A percentile compares a stretch with the other conserved stretches of the same genome.
Conservation (phyloP, 2,113 vertebrate species). For the Microcebus lehilahytsara region DNA sequence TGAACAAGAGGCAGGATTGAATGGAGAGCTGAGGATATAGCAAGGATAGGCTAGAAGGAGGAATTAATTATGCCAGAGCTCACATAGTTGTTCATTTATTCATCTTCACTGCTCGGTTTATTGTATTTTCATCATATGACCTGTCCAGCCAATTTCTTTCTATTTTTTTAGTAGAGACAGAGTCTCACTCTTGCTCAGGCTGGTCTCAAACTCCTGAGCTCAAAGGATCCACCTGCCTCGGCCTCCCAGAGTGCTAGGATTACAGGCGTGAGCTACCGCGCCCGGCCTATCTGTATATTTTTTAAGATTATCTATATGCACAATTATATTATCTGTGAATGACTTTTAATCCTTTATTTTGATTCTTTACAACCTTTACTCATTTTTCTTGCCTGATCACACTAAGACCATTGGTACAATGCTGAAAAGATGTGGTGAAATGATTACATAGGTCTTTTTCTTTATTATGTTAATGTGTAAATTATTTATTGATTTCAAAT, state of each 20-base stretch:
- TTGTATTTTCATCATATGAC: background rate
- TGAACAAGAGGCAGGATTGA: background rate
- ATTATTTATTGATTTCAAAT: background rate
- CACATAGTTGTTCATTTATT: background rate
- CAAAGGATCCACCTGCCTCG: too few relatives aligned
- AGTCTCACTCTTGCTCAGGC: too few relatives aligned
- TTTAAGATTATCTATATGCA: background rate
- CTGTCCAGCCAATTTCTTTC: too few relatives aligned
- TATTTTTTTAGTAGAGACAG: too few relatives aligned
- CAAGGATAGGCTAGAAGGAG: background rate
- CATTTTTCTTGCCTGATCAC: background rate
- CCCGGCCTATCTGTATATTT: background rate
- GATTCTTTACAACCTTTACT: background rate
- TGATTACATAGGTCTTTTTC: background rate
- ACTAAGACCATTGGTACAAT: background rate
- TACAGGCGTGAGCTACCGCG: too few relatives aligned
- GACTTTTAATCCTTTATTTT: background rate
- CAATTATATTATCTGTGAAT: background rate
- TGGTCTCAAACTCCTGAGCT: too few relatives aligned
- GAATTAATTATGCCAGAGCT: too few relatives aligned
- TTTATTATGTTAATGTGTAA: background rate
- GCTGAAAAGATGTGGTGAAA: background rate
- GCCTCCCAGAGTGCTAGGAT: too few relatives aligned
- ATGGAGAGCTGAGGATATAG: background rate
- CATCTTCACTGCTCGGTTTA: background rate